Conservation (phyloP, 2,888 invertebrate genomes). For the Iselma pallidipennis region DNA sequence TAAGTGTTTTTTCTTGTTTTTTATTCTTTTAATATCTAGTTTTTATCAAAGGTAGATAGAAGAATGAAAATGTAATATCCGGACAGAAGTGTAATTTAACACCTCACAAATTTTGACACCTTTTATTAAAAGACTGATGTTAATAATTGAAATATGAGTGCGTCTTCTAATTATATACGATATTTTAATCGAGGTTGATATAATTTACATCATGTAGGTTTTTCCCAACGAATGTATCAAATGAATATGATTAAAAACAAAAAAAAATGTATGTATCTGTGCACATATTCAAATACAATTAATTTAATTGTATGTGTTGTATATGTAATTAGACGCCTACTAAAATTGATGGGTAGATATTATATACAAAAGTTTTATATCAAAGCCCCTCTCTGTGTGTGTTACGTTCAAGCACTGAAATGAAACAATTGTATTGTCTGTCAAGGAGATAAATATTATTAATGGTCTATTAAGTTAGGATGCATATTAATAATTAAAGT, state of each 20-base stretch:
- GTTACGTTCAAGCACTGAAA: slow-evolving; percentile 25
- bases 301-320: slow-evolving; percentile 20
- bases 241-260: background rate
- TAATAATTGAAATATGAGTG: slow-evolving; percentile 10
- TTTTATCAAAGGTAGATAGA: background rate
- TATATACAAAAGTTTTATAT: slow-evolving; percentile 19
- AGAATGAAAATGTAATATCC: background rate
- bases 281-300: slow-evolving; percentile 27
- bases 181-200: background rate
- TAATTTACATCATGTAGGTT: slow-evolving; percentile 9
- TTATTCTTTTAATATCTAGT: too few relatives aligned
- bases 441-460: slow-evolving; percentile 32
- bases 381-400: slow-evolving; percentile 22
- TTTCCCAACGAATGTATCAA: background rate
- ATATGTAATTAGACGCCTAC: slow-evolving; percentile 24
- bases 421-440: slow-evolving; percentile 32
- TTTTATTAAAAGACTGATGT: background rate
- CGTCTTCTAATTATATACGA: slow-evolving; percentile 15
- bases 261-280: too few relatives aligned
- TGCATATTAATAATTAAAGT: slow-evolving; percentile 28
- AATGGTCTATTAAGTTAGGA: slow-evolving; percentile 32
- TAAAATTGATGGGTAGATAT: background rate
- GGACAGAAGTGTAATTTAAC: background rate
- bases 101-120: background rate
- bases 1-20: too few relatives aligned